A percentile compares a stretch with the other conserved stretches of the same genome.
Conservation (phyloP, 2,888 invertebrate genomes). For the Agapostemon virescens region DNA sequence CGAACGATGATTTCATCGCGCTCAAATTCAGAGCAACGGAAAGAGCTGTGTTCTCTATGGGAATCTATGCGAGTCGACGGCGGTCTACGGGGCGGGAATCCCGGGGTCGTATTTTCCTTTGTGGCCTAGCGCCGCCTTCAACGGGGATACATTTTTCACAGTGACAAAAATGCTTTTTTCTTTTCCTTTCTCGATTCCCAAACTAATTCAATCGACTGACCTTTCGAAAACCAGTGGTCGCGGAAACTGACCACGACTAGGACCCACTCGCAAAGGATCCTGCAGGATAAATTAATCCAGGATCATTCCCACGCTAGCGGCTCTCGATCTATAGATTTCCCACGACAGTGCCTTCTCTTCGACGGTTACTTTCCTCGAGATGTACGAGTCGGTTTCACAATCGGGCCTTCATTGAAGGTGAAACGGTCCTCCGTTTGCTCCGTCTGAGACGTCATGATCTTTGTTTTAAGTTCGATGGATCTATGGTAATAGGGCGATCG, state of each 20-base stretch:
- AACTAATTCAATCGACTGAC: conserved; percentile 20
- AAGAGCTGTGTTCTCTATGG: conserved; percentile 6
- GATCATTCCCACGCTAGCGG: conserved; percentile 52
- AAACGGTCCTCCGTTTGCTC: neutral
- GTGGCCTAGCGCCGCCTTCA: conserved; percentile 56
- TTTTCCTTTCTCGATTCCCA: neutral
- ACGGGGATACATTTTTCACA: conserved; percentile 62
- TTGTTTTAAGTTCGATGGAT: conserved; percentile 2
- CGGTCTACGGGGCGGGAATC: conserved; percentile 54
- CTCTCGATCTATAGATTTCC: conserved; percentile 33
- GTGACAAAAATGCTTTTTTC: conserved; percentile 56
- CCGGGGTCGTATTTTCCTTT: conserved; percentile 62
- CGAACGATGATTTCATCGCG: conserved; percentile 64
- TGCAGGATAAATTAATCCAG: conserved; percentile 39
- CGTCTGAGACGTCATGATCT: neutral
- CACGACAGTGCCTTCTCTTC: conserved; percentile 33
- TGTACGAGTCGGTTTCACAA: conserved; percentile 11
- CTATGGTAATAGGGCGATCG: neutral
- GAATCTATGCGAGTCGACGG: too few species aligned
- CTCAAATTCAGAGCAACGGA: conserved; percentile 54
- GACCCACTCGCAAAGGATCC: conserved; percentile 33
- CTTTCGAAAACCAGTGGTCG: conserved; percentile 23
- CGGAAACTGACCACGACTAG: conserved; percentile 27
- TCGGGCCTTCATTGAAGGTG: conserved; percentile 8
- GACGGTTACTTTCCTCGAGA: conserved; percentile 20